Percentiles rank a stretch among this genome's conserved stretches.
These are phyloP conservation scores for Tinamus major DNA, from an alignment of 2,797 vertebrate genomes.

Conservation along the genomic window DNA sequence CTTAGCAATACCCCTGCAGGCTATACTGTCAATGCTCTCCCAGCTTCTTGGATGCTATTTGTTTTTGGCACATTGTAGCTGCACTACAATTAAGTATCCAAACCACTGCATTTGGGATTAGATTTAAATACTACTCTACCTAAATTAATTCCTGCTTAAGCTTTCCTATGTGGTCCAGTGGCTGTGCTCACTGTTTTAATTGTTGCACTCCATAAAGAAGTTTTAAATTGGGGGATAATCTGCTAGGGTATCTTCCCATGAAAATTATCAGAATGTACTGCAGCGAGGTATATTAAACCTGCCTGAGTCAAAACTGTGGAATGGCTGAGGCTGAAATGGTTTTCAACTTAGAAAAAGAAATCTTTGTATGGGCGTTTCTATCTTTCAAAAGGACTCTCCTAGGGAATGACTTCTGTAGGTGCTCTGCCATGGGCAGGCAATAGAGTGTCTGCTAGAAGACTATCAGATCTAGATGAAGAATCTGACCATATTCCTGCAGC, in stretches of 20 bases:
- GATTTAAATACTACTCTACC: background rate
- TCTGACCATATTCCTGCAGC: background rate
- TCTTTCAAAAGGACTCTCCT: background rate
- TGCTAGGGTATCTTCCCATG: background rate
- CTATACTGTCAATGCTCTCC: background rate
- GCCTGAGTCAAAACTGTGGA: background rate
- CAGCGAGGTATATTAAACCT: background rate
- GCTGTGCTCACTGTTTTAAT: background rate
- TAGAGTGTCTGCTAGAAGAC: background rate
- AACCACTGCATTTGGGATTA: background rate
- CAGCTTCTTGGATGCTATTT: background rate
- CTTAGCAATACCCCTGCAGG: background rate
- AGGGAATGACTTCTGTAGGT: background rate
- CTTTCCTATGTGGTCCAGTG: background rate
- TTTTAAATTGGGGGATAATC: background rate
- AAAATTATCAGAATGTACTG: background rate
- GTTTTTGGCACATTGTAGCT: background rate
- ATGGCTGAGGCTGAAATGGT: background rate
- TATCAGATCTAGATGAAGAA: background rate
- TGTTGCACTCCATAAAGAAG: background rate
- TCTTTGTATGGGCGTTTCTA: background rate
- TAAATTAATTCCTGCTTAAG: conserved; percentile 25
- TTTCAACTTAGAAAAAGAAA: background rate
- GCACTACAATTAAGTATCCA: background rate
- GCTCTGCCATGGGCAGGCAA: background rate